Evolutionary conservation across 2,888 invertebrate species (phyloP).

Genomic region (Lycophotia porphyrea): DNA sequence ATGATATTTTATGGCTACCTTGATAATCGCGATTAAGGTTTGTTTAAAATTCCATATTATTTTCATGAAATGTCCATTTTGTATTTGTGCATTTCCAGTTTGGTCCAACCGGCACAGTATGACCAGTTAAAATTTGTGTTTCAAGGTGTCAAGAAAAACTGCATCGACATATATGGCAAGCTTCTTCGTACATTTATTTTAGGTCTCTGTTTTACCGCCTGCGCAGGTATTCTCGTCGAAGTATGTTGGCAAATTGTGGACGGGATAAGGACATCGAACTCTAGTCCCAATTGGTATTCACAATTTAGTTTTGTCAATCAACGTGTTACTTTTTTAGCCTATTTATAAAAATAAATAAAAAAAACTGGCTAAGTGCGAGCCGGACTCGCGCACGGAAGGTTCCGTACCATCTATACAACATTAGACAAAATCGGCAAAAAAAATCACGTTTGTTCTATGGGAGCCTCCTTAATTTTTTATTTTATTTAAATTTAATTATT

Average conservation of each 20-base stretch:
- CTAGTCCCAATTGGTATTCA: no score
- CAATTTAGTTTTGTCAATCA: no score
- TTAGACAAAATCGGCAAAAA: no score
- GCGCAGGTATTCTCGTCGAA: not conserved
- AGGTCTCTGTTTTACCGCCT: not conserved
- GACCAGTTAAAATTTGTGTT: not conserved
- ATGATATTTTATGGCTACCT: slow-evolving; percentile 15
- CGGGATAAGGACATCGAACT: not conserved
- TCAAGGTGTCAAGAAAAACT: not conserved
- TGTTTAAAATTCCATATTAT: not conserved
- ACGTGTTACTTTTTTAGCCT: no score
- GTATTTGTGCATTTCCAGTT: not conserved
- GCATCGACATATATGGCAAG: not conserved
- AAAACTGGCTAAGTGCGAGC: no score
- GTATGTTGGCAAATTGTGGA: not conserved
- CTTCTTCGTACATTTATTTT: not conserved
- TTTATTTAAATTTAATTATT: no score
- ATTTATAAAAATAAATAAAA: no score
- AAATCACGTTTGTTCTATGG: no score
- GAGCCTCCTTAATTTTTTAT: no score
- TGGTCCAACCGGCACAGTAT: not conserved
- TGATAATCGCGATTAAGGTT: not conserved
- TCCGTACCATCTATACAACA: no score
- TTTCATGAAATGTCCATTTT: not conserved
- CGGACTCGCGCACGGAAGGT: no score